Conservation (phyloP, 2,888 invertebrate genomes). For the Ophion ventricosus region DNA sequence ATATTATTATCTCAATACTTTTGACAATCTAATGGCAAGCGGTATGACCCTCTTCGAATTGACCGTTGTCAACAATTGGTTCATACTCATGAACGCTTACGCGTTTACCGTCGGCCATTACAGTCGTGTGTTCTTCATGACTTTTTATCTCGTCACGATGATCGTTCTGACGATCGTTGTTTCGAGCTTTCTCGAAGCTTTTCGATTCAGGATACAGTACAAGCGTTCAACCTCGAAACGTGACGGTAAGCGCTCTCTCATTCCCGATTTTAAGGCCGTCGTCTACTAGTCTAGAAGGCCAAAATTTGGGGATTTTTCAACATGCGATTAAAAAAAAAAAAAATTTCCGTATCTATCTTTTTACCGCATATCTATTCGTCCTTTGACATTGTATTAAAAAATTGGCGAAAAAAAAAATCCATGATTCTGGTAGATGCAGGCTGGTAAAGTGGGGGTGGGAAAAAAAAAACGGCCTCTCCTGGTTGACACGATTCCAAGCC, state of each 20-base stretch:
- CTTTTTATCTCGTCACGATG: constrained; percentile 95
- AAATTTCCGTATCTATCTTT: no score
- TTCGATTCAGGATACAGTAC: constrained; percentile 94
- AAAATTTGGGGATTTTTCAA: no score
- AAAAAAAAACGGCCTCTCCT: no score
- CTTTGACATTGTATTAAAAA: no score
- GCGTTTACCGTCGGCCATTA: constrained; percentile 89
- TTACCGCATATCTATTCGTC: no score
- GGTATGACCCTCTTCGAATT: constrained; percentile 94
- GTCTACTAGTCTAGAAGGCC: no score
- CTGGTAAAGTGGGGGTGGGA: no score
- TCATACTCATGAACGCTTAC: constrained; percentile 95
- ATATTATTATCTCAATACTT: constrained; percentile 95
- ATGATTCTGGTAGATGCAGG: no score
- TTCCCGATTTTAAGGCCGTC: background rate
- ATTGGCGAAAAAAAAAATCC: no score
- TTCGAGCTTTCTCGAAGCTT: constrained; percentile 94
- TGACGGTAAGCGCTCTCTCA: constrained; percentile 85
- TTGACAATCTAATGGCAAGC: constrained; percentile 90
- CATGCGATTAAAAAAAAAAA: no score
- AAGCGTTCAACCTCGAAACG: constrained; percentile 91
- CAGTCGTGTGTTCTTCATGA: constrained; percentile 94
- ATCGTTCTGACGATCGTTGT: constrained; percentile 95
- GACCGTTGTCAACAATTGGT: constrained; percentile 97
- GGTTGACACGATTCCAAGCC: no score